Conservation (phyloP, 2,797 vertebrate species). For the Trachurus trachurus region DNA sequence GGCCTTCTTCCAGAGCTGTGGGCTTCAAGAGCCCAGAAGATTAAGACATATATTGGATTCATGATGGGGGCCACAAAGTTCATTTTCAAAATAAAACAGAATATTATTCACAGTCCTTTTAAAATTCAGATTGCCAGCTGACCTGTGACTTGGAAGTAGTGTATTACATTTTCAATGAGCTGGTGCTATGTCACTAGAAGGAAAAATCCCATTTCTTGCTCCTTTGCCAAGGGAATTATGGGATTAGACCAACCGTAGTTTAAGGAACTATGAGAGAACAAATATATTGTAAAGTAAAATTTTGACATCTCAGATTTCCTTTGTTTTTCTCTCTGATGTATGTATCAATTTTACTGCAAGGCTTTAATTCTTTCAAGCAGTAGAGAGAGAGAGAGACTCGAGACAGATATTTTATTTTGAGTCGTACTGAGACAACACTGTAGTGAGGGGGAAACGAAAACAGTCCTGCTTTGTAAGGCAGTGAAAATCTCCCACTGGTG, state of each 20-base stretch:
- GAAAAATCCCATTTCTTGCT: slow-evolving; percentile 85
- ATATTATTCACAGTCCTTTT: slow-evolving; percentile 99
- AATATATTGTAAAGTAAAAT: slow-evolving; percentile 53
- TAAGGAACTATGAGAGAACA: slow-evolving; percentile 61
- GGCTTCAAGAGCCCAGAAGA: slow-evolving; percentile 98
- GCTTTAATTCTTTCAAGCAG: slow-evolving; percentile 52
- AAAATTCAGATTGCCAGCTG: slow-evolving; percentile 99
- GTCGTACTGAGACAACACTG: slow-evolving; percentile 51
- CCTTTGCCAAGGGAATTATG: slow-evolving; percentile 86
- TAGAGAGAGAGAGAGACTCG: slow-evolving; percentile 9
- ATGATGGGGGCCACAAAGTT: slow-evolving; percentile 99
- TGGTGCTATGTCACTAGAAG: slow-evolving; percentile 88
- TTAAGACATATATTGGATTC: slow-evolving; percentile 99
- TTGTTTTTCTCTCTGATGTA: slow-evolving; percentile 46
- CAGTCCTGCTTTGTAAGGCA: slow-evolving; percentile 84
- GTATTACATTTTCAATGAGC: slow-evolving; percentile 99
- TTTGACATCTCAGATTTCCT: slow-evolving; percentile 35
- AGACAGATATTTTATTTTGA: slow-evolving; percentile 50
- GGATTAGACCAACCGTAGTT: slow-evolving; percentile 77
- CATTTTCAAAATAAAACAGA: slow-evolving; percentile 99
- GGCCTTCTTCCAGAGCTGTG: slow-evolving; percentile 94
- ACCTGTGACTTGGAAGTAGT: slow-evolving; percentile 99
- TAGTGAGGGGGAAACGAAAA: slow-evolving; percentile 55
- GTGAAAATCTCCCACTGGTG: slow-evolving; percentile 91
- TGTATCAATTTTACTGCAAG: slow-evolving; percentile 12